Conservation (phyloP, 2,797 vertebrate genomes). For the Rhabdophis nuchalis region DNA sequence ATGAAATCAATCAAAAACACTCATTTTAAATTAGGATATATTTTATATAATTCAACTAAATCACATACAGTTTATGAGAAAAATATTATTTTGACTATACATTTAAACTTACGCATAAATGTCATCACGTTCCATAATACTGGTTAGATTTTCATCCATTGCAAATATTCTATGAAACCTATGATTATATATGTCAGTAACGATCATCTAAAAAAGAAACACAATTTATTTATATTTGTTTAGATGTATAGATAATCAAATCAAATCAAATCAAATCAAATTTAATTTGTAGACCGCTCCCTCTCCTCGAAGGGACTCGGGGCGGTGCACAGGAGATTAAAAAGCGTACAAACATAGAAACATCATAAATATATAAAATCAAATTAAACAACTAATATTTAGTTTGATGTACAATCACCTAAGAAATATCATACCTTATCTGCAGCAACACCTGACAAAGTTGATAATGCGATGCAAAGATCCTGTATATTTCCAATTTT, state of each 20-base stretch:
- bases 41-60: constrained; percentile 18
- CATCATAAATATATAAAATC: too few relatives aligned
- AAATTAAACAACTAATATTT: too few relatives aligned
- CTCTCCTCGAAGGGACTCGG: too few relatives aligned
- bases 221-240: constrained; percentile 43
- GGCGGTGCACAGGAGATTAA: too few relatives aligned
- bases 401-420: constrained; percentile 26
- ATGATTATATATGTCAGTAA: constrained; percentile 99
- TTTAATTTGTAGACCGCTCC: too few relatives aligned
- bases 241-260: constrained; percentile 35
- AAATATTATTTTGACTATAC: background rate
- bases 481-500: constrained; percentile 97
- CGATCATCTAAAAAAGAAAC: constrained; percentile 81
- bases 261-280: too few relatives aligned
- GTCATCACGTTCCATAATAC: constrained; percentile 97
- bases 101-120: constrained; percentile 92
- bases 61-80: background rate
- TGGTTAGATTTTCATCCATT: constrained; percentile 95
- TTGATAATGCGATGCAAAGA: constrained; percentile 88
- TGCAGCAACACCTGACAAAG: constrained; percentile 84
- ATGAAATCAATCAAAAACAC: constrained; percentile 12
- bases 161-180: constrained; percentile 97
- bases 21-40: constrained; percentile 19
- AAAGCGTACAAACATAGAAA: too few relatives aligned
- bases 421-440: constrained; percentile 83